Evolutionary conservation across 2,113 vertebrate species (phyloP).

Genomic region (Nycticebus coucang): DNA sequence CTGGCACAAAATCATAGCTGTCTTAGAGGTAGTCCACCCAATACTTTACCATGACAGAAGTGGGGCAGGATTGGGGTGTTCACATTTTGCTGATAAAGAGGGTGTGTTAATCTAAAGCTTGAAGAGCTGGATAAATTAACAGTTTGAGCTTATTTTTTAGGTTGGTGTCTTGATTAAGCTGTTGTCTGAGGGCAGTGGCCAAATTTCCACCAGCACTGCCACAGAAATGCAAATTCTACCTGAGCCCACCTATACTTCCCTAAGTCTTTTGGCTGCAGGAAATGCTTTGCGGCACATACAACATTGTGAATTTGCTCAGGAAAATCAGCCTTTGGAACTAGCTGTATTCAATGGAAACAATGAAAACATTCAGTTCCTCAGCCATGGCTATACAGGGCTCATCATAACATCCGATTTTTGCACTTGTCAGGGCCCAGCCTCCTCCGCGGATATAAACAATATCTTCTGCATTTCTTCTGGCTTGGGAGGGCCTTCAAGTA

Average conservation of each 20-base stretch:
- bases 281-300: constrained; percentile 88
- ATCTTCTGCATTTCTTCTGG: constrained; percentile 84
- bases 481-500: constrained; percentile 88
- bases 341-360: constrained; percentile 95
- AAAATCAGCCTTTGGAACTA: constrained; percentile 93
- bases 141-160: constrained; percentile 87
- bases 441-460: constrained; percentile 96
- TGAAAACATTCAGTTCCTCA: constrained; percentile 91
- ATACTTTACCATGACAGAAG: constrained; percentile 89
- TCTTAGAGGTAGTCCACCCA: constrained; percentile 95
- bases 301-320: constrained; percentile 93
- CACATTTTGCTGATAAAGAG: constrained; percentile 95
- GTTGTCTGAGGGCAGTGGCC: constrained; percentile 93
- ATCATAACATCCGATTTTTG: constrained; percentile 92
- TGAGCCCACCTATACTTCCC: constrained; percentile 89
- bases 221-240: constrained; percentile 91
- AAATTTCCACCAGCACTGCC: constrained; percentile 97
- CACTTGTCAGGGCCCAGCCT: constrained; percentile 94
- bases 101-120: constrained; percentile 94
- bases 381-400: constrained; percentile 92
- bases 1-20: constrained; percentile 83
- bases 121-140: constrained; percentile 95
- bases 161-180: constrained; percentile 88
- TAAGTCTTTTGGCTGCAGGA: constrained; percentile 88
- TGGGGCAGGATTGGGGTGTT: constrained; percentile 91